Evolutionary conservation across 2,113 vertebrate species (phyloP), one percentile per base, ranked within the genome.

Genomic region (Cromileptes altivelis): DNA sequence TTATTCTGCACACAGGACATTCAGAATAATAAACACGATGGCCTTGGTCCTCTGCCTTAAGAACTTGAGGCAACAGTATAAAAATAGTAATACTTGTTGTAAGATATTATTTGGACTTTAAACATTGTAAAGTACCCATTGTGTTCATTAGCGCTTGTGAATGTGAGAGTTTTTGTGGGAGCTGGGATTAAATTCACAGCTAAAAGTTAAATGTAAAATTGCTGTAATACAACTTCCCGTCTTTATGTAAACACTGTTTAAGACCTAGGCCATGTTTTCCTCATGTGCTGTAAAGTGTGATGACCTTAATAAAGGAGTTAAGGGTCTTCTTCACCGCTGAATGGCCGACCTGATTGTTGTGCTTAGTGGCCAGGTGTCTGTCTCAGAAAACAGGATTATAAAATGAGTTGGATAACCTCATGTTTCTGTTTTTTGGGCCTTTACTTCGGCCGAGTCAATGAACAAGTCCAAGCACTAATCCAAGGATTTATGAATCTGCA

Each of bases 401-500:
- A n/a, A 70, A 27, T 21, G 0, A 47, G 21, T 27, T 19, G 1
- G 21, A 58, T 30, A 61, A 50, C 49, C 55, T 21, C 0, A 5
- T 40, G 18, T 67, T 27, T 68, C 30, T 15, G 15, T n/a, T 57
- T 58, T 13, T 1, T 37, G 6, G 19, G 4, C 0, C 2, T 42
- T 53, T 49, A 4, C 33, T 40, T 63, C 58, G 62, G 12, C 30
- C n/a, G 10, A 61, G 50, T 56, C 60, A 49, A 12, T 2, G 61
- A 60, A 63, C 12, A 12, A 42, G 47, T 49, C 18, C 6, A 57
- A 30, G 8, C 10, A 27, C 40, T 45, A 50, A 56, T 42, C 30
- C 23, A 64, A 68, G 63, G 80, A 72, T 71, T 78, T 71, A 61
- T 53, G 50, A 81, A 67, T 63, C 33, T 23, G 55, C 55, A 83